Conservation (phyloP, 2,113 vertebrate genomes). For the Forbesichthys papilliferus region DNA sequence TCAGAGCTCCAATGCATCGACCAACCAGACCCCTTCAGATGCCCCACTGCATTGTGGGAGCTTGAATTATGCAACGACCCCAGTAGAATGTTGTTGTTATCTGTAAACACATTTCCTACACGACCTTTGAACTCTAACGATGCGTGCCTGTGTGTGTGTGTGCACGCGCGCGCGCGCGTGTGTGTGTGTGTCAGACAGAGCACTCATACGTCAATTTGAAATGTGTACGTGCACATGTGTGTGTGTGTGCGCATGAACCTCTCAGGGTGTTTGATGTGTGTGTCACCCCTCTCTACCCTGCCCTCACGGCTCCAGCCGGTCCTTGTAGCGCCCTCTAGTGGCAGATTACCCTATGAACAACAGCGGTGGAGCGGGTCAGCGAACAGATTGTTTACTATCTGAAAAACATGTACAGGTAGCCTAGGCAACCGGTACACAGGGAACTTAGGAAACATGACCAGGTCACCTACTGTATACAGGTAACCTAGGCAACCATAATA, state of each 20-base stretch:
- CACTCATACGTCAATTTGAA: no score
- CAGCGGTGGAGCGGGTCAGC: constrained; percentile 96
- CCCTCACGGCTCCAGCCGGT: constrained; percentile 77
- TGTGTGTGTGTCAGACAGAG: constrained; percentile 1
- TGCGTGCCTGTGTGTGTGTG: constrained; percentile 66
- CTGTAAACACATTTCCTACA: constrained; percentile 76
- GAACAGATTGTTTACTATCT: constrained; percentile 94
- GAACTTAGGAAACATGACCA: constrained; percentile 17
- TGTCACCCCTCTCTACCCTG: constrained; percentile 69
- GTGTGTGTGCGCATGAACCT: constrained; percentile 12
- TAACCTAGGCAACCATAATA: no score
- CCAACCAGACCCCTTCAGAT: constrained; percentile 75
- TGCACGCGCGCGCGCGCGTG: neutral
- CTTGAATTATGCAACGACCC: constrained; percentile 82
- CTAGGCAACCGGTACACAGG: constrained; percentile 89
- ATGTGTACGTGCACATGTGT: constrained; percentile 6
- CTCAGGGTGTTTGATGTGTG: constrained; percentile 8
- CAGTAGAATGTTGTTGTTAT: constrained; percentile 80
- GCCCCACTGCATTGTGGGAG: constrained; percentile 67
- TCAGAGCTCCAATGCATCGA: constrained; percentile 39
- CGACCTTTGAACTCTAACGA: constrained; percentile 70
- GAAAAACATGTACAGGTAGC: constrained; percentile 89
- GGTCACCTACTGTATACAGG: no score
- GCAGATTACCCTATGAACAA: constrained; percentile 84
- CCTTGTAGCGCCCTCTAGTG: constrained; percentile 88